A percentile compares a stretch with the other conserved stretches of the same genome.
Evolutionary conservation across 2,797 vertebrate genomes (phyloP).

Genomic region (Cetoscarus ocellatus): DNA sequence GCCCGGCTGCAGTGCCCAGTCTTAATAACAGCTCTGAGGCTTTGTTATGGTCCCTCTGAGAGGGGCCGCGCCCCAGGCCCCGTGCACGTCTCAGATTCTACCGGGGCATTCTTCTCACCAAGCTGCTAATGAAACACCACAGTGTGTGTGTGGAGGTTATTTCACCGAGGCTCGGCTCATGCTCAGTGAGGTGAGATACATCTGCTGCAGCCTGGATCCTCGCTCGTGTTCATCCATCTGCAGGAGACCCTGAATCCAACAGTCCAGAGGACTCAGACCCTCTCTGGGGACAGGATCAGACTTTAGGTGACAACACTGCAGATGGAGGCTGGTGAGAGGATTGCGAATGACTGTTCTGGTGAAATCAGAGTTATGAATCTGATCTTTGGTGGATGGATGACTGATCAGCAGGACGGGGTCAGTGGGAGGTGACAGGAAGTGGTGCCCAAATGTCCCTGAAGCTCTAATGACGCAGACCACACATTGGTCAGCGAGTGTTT

Average conservation of each 20-base stretch:
- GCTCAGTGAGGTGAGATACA: conserved; percentile 20
- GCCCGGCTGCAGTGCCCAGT: too few relatives aligned
- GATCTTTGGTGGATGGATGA: conserved; percentile 9
- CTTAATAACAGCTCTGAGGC: conserved; percentile 36
- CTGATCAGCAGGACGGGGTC: conserved; percentile 1
- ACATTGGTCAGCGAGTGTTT: conserved; percentile 25
- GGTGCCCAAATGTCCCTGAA: conserved; percentile 20
- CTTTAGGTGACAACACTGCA: neutral
- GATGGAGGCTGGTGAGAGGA: neutral
- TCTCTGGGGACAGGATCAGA: neutral
- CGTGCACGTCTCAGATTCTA: conserved; percentile 34
- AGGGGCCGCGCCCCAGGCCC: neutral
- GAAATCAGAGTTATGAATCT: neutral
- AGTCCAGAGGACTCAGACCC: neutral
- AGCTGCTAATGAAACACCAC: conserved; percentile 65
- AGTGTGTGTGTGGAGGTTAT: conserved; percentile 32
- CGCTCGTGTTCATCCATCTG: conserved; percentile 6
- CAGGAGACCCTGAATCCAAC: conserved; percentile 9
- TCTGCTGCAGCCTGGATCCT: conserved; percentile 16
- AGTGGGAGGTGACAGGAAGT: conserved; percentile 35
- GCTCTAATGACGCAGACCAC: neutral
- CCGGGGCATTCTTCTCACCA: conserved; percentile 57
- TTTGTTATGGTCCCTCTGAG: conserved; percentile 36
- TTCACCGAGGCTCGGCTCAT: conserved; percentile 31
- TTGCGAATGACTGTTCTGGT: neutral